A percentile compares a stretch with the other conserved stretches of the same genome.
Evolutionary conservation across 2,113 vertebrate species (phyloP).

Genomic region (Apteryx owenii): DNA sequence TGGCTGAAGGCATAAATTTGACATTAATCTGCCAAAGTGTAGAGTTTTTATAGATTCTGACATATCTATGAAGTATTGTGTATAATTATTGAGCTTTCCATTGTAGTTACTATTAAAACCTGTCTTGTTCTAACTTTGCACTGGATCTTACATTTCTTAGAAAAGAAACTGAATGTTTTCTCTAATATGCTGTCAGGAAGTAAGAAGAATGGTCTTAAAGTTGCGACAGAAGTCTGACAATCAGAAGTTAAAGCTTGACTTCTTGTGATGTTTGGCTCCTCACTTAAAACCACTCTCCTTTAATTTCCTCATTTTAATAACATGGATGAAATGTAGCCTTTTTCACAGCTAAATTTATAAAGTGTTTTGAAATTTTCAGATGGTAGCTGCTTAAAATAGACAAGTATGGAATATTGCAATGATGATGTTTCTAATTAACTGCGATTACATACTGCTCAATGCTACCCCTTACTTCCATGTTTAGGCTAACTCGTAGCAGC

Average conservation of each 20-base stretch:
- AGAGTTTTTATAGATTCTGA: background rate
- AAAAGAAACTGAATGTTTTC: background rate
- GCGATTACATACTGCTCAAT: background rate
- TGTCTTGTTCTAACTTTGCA: background rate
- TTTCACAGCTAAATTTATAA: background rate
- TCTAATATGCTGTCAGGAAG: background rate
- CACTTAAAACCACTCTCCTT: background rate
- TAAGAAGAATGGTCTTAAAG: background rate
- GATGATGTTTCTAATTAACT: background rate
- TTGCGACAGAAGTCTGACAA: background rate
- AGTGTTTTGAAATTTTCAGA: background rate
- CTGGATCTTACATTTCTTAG: background rate
- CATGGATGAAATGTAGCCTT: background rate
- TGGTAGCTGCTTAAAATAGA: background rate
- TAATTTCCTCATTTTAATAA: background rate
- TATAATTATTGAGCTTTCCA: background rate
- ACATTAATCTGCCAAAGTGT: constrained; percentile 5
- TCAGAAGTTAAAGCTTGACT: background rate
- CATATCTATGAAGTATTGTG: background rate
- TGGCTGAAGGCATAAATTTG: constrained; percentile 16
- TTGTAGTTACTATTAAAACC: background rate
- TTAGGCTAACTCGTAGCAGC: background rate
- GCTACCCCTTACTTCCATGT: background rate
- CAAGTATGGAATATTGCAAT: background rate
- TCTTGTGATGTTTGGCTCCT: background rate